Base-by-base conservation (phyloP, 2,888 invertebrate species). In the Zelleria hepariella region DNA sequence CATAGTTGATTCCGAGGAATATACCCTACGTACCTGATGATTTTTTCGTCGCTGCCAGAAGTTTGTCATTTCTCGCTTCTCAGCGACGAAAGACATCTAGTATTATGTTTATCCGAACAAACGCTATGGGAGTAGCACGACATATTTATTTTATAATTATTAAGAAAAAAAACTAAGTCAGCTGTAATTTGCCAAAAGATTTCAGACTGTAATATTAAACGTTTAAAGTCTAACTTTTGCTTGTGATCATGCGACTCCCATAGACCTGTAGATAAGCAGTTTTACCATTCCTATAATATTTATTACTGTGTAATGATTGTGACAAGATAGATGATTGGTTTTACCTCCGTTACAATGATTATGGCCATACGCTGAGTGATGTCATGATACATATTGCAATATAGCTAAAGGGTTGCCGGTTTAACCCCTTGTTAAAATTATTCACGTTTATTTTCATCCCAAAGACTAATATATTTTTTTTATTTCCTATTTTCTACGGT, bases 231-330 rank as follows among this genome's bases (percentile, higher is more conserved):
- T 5, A 15, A 42, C 5, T 15, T 15, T 42, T 42, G 32, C 62
- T 58, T 21, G 23, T 5, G 5, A 25, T 53, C 25, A 25, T 26
- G 54, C 25, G n/a, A 54, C 54, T 15, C 8, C 24, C 24, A 4
- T n/a, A 54, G 55, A 21, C 32, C 55, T 42, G 20, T 32, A 55
- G 55, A 27, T 27, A 27, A n/a, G 55, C 27, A 20, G 20, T 55
- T 32, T 55, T 55, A 55, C 27, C 32, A 55, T 55, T 55, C 55
- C 55, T 55, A 27, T 42, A 10, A 42, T 42, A 42, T 42, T 4
- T 42, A 15, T 10, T 42, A 42, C 15, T 0, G 32, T 15, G 32
- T 42, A 42, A 15, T 2, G 4, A 42, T 42, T 42, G 15, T 42
- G 32, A 42, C 32, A 42, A 42, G 32, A 42, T 42, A 10, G 5